phyloP scores from a whole-genome alignment of 2,113 vertebrate species.

The Shinisaurus crocodilurus region DNA sequence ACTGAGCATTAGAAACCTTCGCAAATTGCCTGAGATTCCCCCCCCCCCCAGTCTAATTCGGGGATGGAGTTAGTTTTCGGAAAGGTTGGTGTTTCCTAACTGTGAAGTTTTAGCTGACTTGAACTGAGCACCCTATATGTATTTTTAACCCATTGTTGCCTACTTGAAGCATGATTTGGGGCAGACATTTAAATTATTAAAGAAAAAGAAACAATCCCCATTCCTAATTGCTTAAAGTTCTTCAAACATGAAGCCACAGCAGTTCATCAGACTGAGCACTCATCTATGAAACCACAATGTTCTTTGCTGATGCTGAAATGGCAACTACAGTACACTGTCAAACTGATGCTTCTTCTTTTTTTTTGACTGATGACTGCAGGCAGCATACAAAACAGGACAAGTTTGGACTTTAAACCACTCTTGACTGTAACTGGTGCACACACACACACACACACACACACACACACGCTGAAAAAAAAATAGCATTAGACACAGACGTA shows the following conservation, averaged over 20 bases:
- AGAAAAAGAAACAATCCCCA: background rate
- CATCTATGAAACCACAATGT: background rate
- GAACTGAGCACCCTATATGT: background rate
- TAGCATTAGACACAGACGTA: background rate
- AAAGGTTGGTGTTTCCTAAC: background rate
- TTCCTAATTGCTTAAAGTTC: background rate
- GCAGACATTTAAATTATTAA: background rate
- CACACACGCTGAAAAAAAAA: background rate
- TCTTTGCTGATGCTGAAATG: conserved; percentile 33
- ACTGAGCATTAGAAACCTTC: background rate
- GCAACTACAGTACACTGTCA: conserved; percentile 9
- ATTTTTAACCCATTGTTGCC: background rate
- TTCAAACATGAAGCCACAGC: background rate
- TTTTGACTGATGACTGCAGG: conserved; percentile 21
- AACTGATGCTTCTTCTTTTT: background rate
- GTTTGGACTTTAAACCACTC: background rate
- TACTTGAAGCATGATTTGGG: background rate
- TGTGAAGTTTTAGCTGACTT: background rate
- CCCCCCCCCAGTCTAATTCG: background rate
- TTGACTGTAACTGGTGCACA: background rate
- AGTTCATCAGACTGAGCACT: background rate
- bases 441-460: background rate
- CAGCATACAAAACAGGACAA: background rate
- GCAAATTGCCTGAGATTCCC: background rate
- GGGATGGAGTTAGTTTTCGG: background rate